Base-by-base conservation (phyloP, 2,888 invertebrate species). In the Drosophila subquinaria region DNA sequence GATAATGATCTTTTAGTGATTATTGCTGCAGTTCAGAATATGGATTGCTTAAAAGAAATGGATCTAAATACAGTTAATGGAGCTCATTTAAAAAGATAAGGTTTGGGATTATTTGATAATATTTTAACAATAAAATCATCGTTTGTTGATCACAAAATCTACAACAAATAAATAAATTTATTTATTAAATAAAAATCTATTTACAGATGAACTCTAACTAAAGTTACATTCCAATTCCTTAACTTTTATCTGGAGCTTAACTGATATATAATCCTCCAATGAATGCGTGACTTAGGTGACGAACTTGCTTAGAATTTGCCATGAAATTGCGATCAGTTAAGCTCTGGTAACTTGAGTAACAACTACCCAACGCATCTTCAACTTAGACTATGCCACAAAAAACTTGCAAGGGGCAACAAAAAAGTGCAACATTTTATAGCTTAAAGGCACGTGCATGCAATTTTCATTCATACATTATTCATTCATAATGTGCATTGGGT, bases 381-480 rank as follows among this genome's bases (percentile, higher is more conserved):
- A 57, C 75, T 27, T 8, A 11, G 66, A 52, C 56, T 11, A 15
- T 55, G 60, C 56, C 47, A 30, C 60, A 47, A 35, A 27, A 15
- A 15, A 56, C 57, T 45, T 23, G 50, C 50, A 42, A 33, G 43
- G 36, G 43, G 51, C 61, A 61, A 52, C 53, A 38, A 64, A 68
- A 75, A 72, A 75, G 88, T 89, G 81, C 85, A 85, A 88, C 77
- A 76, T 78, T 88, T 86, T 86, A 83, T 91, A 81, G 90, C 91
- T 80, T 62, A 48, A 74, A 87, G 91, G 91, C 90, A 91, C 89
- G 90, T 91, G 90, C 89, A 89, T 81, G 90, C 91, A 91, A 90
- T 90, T 91, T 90, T 90, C 90, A 88, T 91, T 90, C 90, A 90
- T 90, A 87, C 90, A 91, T 90, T 91, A 90, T 90, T 90, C 90